phyloP scores from a whole-genome alignment of 2,888 invertebrate genomes.

The Crossocerus cetratus region DNA sequence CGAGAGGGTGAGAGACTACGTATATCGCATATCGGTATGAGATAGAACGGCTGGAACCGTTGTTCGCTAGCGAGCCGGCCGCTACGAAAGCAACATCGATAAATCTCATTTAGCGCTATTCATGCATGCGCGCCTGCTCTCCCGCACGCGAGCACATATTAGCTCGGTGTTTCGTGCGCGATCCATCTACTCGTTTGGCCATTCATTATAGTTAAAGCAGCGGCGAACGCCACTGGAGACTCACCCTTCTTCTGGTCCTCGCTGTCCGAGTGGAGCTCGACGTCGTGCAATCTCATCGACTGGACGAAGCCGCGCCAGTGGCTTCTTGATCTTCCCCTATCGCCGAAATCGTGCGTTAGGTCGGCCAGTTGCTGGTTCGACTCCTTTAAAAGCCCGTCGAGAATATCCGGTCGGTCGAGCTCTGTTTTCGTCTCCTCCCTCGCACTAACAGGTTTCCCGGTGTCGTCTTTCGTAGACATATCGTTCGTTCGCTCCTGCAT shows the following conservation, averaged over 20 bases:
- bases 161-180: neutral
- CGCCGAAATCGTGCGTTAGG: constrained; percentile 60
- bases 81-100: constrained; percentile 27
- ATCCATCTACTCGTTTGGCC: neutral
- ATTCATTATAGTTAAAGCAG: neutral
- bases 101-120: constrained; percentile 30
- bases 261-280: constrained; percentile 69
- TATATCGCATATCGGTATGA: neutral
- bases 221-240: constrained; percentile 16
- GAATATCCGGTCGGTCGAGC: constrained; percentile 67
- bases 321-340: constrained; percentile 61
- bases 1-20: neutral
- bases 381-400: constrained; percentile 69
- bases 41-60: neutral
- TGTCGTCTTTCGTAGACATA: neutral
- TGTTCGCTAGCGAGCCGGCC: constrained; percentile 17
- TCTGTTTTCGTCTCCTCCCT: constrained; percentile 22
- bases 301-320: constrained; percentile 71
- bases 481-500: neutral
- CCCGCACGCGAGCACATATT: neutral
- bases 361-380: constrained; percentile 66
- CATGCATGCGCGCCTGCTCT: constrained; percentile 3
- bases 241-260: constrained; percentile 70
- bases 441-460: neutral
- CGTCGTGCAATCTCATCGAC: constrained; percentile 69